Percentiles rank a stretch among this genome's conserved stretches.
These are phyloP conservation scores for Sebastolobus altivelis DNA, from an alignment of 2,797 vertebrate genomes.

Conservation along the genomic window DNA sequence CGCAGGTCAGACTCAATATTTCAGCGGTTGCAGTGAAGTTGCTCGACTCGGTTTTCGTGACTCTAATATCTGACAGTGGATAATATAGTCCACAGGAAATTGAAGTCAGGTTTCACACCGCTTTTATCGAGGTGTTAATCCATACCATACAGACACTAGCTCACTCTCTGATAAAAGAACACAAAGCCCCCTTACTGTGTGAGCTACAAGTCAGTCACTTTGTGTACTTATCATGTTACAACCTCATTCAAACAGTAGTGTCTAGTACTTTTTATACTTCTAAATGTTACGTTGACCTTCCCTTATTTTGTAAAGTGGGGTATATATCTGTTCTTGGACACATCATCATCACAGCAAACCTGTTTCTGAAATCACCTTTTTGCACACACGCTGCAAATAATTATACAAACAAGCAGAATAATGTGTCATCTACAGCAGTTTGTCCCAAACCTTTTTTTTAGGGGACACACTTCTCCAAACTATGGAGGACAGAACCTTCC, in stretches of 20 bases:
- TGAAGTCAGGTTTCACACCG: conserved; percentile 53
- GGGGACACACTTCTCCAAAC: too few relatives aligned
- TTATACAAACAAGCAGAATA: too few relatives aligned
- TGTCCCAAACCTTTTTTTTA: not conserved
- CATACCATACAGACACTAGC: conserved; percentile 34
- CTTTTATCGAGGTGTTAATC: conserved; percentile 64
- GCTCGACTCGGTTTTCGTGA: conserved; percentile 29
- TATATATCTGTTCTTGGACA: not conserved
- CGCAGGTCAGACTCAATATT: conserved; percentile 20
- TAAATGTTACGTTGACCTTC: not conserved
- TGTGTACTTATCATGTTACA: conserved; percentile 2
- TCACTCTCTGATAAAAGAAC: conserved; percentile 27
- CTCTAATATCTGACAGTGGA: conserved; percentile 26
- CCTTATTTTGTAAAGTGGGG: not conserved
- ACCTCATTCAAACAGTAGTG: not conserved
- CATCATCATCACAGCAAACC: not conserved
- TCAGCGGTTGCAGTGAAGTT: not conserved
- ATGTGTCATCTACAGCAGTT: not conserved
- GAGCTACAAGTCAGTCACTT: conserved; percentile 1
- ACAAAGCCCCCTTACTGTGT: conserved; percentile 19
- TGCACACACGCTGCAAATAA: not conserved
- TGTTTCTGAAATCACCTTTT: conserved; percentile 14
- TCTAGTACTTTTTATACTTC: conserved; percentile 4
- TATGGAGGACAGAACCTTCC: accelerated
- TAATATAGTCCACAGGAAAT: conserved; percentile 53